Evolutionary conservation across 2,797 vertebrate species (phyloP).

Genomic region (Epinephelus coioides): DNA sequence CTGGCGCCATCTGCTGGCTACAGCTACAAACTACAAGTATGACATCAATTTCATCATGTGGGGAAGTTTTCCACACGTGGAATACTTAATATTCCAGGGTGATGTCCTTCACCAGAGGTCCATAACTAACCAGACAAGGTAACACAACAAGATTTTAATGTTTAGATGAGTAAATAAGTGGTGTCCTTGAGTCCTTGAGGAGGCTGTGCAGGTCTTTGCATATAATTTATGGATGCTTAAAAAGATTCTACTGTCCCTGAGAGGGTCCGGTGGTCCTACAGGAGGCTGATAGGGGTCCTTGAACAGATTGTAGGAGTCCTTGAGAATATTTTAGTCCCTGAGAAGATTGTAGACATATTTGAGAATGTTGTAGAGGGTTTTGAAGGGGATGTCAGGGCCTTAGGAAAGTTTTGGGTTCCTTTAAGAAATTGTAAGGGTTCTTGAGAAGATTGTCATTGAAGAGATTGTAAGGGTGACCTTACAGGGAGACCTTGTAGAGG

Average conservation of each 20-base stretch:
- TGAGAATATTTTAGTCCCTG: background rate
- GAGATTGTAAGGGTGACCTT: no score
- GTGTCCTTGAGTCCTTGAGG: no score
- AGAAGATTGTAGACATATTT: background rate
- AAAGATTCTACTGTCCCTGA: no score
- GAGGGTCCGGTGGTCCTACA: no score
- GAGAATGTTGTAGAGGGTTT: background rate
- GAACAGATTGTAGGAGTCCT: background rate
- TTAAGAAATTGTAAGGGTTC: no score
- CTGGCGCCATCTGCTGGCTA: conserved; percentile 39
- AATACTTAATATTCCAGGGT: background rate
- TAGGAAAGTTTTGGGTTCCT: no score
- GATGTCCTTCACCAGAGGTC: background rate
- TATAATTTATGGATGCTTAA: no score
- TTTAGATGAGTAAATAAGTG: background rate
- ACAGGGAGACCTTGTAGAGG: background rate
- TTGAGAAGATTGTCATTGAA: no score
- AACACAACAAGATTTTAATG: background rate
- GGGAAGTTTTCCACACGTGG: background rate
- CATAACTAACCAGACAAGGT: background rate
- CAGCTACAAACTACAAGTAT: background rate
- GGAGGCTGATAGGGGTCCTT: background rate
- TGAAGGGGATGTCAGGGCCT: no score
- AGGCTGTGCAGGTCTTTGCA: background rate
- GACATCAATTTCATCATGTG: background rate